These are phyloP conservation scores for Hirtodrosophila trivittata DNA, from an alignment of 2,888 invertebrate species.

Conservation along the genomic window DNA sequence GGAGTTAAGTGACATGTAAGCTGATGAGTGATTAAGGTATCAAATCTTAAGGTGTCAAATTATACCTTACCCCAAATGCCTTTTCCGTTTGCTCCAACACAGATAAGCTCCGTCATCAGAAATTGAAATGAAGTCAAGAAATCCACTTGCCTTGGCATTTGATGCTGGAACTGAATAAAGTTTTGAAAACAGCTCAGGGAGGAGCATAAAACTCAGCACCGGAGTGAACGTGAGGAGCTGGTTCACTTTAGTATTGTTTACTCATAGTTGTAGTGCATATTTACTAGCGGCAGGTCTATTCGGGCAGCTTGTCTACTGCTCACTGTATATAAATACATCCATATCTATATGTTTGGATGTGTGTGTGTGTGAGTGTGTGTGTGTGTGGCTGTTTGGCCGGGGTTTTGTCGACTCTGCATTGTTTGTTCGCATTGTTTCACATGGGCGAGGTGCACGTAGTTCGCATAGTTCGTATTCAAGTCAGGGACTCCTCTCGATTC, in stretches of 20 bases:
- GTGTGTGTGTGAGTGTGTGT: constrained; percentile 6
- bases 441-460: constrained; percentile 57
- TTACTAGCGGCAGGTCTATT: constrained; percentile 25
- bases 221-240: constrained; percentile 40
- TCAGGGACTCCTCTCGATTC: constrained; percentile 53
- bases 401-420: constrained; percentile 53
- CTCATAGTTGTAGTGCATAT: constrained; percentile 38
- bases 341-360: background rate
- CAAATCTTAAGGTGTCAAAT: too few relatives aligned
- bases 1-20: too few relatives aligned
- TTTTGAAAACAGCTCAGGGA: constrained; percentile 11
- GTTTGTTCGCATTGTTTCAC: constrained; percentile 56
- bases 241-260: constrained; percentile 33
- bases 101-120: constrained; percentile 14
- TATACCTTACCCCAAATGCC: too few relatives aligned
- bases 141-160: constrained; percentile 16
- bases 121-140: constrained; percentile 16
- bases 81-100: too few relatives aligned
- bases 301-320: constrained; percentile 26
- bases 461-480: constrained; percentile 57
- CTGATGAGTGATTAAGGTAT: too few relatives aligned
- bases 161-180: constrained; percentile 28
- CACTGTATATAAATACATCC: background rate
- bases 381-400: constrained; percentile 41
- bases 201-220: background rate